Evolutionary conservation across 2,113 vertebrate genomes (phyloP).

Genomic region (rat (Rattus norvegicus)): GRCr8 NC_086021.1:72833001-72833500

Average conservation of each 20-base stretch:
- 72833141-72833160: neutral
- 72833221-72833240: neutral
- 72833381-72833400: neutral
- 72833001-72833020: neutral
- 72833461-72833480: neutral
- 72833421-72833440: neutral
- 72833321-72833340: neutral
- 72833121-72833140: too few species aligned
- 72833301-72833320: neutral
- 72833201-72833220: neutral
- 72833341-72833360: neutral
- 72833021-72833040: neutral
- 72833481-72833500: neutral
- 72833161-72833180: neutral
- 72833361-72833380: neutral
- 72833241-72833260: neutral
- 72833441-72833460: neutral
- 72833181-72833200: too few species aligned
- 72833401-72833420: neutral
- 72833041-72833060: neutral
- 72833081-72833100: neutral
- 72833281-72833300: neutral
- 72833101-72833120: neutral
- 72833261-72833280: neutral
- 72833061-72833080: neutral